These are phyloP conservation scores for Petrosia ficiformis DNA, from an alignment of 37 sponge, comb jelly and placozoan genomes.

Conservation along the genomic window DNA sequence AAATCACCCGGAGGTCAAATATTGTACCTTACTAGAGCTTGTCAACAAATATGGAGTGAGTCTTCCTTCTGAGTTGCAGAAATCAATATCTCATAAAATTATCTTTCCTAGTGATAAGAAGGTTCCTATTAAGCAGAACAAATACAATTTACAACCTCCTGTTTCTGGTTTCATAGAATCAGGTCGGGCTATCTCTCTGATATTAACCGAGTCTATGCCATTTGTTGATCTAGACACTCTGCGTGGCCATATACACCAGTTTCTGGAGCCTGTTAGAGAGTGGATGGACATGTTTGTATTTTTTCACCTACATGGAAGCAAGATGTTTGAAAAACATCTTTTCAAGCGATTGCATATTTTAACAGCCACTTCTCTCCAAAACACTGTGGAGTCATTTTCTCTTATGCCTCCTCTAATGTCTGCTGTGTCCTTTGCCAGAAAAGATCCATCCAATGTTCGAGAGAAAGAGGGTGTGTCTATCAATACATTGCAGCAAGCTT, in stretches of 20 bases:
- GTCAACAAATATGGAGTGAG: conserved; percentile 39
- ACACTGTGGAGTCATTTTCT: not conserved
- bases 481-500: not conserved
- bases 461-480: not conserved
- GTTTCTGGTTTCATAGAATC: conserved; percentile 22
- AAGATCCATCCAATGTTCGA: no score
- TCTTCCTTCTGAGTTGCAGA: conserved; percentile 20
- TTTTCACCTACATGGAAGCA: conserved; percentile 34
- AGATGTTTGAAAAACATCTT: conserved; percentile 46
- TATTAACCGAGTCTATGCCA: conserved; percentile 7
- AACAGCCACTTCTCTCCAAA: not conserved
- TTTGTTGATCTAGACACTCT: conserved; percentile 1
- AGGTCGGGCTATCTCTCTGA: conserved; percentile 12
- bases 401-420: not conserved
- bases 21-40: conserved; percentile 34
- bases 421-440: no score
- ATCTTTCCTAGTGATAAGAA: conserved; percentile 35
- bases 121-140: not conserved
- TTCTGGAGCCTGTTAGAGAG: conserved; percentile 26
- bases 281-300: conserved; percentile 44
- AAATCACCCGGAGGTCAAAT: conserved; percentile 30
- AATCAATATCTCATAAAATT: conserved; percentile 15
- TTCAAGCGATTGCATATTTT: not conserved
- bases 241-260: not conserved
- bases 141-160: not conserved